Base-by-base conservation (phyloP, 2,113 vertebrate species). In the Tragulus kanchil region DNA sequence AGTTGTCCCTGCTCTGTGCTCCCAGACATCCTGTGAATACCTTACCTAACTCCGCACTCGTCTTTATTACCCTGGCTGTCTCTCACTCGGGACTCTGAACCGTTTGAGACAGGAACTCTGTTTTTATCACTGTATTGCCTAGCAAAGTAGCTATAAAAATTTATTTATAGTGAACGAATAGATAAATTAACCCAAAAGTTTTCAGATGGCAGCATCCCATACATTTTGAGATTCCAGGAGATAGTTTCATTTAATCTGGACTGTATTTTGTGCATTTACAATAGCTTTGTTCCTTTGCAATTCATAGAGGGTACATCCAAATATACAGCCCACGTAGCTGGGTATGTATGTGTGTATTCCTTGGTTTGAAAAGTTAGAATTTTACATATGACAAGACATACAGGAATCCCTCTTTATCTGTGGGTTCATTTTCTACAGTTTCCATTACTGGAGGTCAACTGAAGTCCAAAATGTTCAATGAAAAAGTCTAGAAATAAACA, bases 341-440 rank as follows among this genome's bases (percentile, higher is more conserved):
- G 85, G 12, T 93, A n/a, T 86, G 69, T 56, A 5, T 85, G 26
- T 67, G 28, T 84, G 4, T 52, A 12, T 45, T 11, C 81, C 85
- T 61, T 85, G 52, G 42, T 81, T 85, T 15, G 79, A 61, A 84
- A 96, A 93, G 19, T 84, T 73, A 67, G 17, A 81, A 85, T 73
- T 89, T 42, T 79, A 15, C 26, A 69, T 21, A 21, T 42, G 54
- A 23, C 1, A 64, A 50, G 52, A 78, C 26, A 26, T 58, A 15
- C n/a, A 36, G 31, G 19, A 42, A n/a, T 36, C n/a, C 78, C 36
- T n/a, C 78, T 13, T 82, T 23, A 36, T 25, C 54, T 58, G 54
- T 54, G 9, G 50, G 58, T 58, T 58, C 31, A 15, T 36, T 82
- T 25, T 58, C n/a, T 54, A n/a, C 77, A 58, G 78, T 81, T 81